Evolutionary conservation across 2,888 invertebrate genomes (phyloP).

Genomic region (Timema cristinae): DNA sequence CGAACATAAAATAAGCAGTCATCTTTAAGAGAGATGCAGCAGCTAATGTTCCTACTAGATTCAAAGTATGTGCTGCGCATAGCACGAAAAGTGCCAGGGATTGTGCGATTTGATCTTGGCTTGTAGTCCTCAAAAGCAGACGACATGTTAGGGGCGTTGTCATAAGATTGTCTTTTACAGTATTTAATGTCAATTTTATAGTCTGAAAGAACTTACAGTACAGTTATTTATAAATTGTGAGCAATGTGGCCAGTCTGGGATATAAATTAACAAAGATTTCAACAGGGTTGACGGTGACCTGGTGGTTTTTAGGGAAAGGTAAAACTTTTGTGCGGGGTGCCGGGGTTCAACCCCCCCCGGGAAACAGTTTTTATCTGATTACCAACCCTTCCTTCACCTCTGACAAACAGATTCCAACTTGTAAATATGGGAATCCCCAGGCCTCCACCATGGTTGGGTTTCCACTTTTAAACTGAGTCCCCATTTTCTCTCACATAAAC

Average conservation of each 20-base stretch:
- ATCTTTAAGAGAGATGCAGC: neutral
- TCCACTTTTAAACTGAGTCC: too few species aligned
- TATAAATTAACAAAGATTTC: neutral
- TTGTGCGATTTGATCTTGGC: neutral
- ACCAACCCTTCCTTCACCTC: too few species aligned
- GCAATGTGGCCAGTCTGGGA: slow-evolving; percentile 4
- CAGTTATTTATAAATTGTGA: slow-evolving; percentile 9
- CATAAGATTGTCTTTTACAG: neutral
- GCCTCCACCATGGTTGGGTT: too few species aligned
- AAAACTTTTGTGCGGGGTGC: too few species aligned
- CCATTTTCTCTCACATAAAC: too few species aligned
- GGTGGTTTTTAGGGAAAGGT: too few species aligned
- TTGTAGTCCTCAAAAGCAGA: neutral
- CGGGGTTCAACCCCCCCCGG: too few species aligned
- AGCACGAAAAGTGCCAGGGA: too few species aligned
- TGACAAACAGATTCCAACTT: too few species aligned
- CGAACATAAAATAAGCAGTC: neutral
- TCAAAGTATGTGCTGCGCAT: slow-evolving; percentile 1
- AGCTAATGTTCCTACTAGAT: neutral
- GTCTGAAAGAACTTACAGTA: neutral
- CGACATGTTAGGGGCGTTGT: slow-evolving; percentile 1
- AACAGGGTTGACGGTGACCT: neutral
- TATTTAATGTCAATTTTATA: slow-evolving; percentile 1
- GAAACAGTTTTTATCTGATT: too few species aligned
- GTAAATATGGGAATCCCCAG: too few species aligned